Percentiles rank a stretch among this genome's conserved stretches.
phyloP scores from a whole-genome alignment of 2,888 invertebrate species.

The Melanostoma mellinum region DNA sequence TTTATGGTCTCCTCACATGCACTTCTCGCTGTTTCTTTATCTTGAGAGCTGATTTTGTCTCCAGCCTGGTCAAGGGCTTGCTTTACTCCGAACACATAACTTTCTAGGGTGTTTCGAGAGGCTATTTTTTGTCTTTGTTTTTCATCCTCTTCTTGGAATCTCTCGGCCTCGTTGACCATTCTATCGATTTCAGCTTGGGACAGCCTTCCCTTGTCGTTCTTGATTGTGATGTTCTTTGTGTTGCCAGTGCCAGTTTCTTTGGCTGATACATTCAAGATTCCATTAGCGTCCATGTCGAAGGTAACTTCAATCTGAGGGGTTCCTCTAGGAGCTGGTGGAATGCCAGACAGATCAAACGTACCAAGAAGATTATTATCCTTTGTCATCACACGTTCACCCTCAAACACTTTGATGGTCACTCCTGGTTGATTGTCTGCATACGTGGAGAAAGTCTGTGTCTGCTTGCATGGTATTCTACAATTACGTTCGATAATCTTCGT shows the following conservation, averaged over 20 bases:
- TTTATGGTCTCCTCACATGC: conserved; percentile 86
- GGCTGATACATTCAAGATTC: conserved; percentile 95
- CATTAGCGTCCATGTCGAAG: conserved; percentile 94
- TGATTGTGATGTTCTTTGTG: conserved; percentile 90
- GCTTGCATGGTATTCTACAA: conserved; percentile 88
- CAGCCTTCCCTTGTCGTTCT: conserved; percentile 91
- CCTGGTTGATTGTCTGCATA: conserved; percentile 91
- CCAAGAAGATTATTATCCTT: conserved; percentile 97
- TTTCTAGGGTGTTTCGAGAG: conserved; percentile 88
- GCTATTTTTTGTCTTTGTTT: conserved; percentile 86
- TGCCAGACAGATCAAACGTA: conserved; percentile 96
- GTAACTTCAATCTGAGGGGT: conserved; percentile 94
- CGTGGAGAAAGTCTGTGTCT: conserved; percentile 89
- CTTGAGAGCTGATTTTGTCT: conserved; percentile 85
- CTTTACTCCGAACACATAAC: conserved; percentile 87
- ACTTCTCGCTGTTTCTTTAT: conserved; percentile 86
- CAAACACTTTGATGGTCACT: conserved; percentile 88
- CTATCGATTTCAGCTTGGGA: conserved; percentile 92
- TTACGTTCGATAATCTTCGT: conserved; percentile 89
- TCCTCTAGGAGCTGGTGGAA: conserved; percentile 96
- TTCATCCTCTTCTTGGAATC: conserved; percentile 88
- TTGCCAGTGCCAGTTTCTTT: conserved; percentile 87
- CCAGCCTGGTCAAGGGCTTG: conserved; percentile 87
- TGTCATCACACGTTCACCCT: conserved; percentile 94
- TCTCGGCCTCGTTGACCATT: conserved; percentile 90